Evolutionary conservation across 2,113 vertebrate genomes (phyloP).

Genomic region (Tursiops truncatus): DNA sequence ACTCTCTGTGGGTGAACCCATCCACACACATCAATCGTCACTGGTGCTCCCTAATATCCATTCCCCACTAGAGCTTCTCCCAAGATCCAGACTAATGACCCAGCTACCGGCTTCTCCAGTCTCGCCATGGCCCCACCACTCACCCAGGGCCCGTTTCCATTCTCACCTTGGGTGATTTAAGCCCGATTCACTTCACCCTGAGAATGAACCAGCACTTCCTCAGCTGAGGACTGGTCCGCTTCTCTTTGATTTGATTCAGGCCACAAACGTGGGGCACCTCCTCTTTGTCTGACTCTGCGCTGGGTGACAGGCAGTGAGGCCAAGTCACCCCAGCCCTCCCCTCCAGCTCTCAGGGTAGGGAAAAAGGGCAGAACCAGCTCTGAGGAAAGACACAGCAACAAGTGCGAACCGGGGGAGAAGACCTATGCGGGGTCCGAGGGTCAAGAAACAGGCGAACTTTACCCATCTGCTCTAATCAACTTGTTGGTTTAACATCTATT

Average conservation of each 20-base stretch:
- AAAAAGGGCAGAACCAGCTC: background rate
- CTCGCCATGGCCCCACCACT: background rate
- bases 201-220: background rate
- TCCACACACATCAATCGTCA: background rate
- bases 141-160: background rate
- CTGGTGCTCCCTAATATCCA: background rate
- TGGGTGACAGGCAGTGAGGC: background rate
- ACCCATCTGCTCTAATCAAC: background rate
- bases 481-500: background rate
- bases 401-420: accelerated
- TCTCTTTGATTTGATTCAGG: too few species aligned
- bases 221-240: background rate
- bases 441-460: too few species aligned
- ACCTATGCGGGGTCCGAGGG: background rate
- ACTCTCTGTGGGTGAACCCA: background rate
- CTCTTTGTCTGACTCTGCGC: background rate
- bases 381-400: background rate
- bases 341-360: background rate
- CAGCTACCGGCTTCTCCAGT: background rate
- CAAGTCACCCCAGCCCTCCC: background rate
- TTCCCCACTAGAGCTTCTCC: background rate
- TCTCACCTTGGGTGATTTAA: background rate
- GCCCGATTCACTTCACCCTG: background rate
- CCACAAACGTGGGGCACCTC: background rate
- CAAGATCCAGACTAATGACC: background rate